A percentile compares a stretch with the other conserved stretches of the same genome.
These are phyloP conservation scores for Perizoma flavofasciatum DNA, from an alignment of 2,888 invertebrate species.

Conservation along the genomic window DNA sequence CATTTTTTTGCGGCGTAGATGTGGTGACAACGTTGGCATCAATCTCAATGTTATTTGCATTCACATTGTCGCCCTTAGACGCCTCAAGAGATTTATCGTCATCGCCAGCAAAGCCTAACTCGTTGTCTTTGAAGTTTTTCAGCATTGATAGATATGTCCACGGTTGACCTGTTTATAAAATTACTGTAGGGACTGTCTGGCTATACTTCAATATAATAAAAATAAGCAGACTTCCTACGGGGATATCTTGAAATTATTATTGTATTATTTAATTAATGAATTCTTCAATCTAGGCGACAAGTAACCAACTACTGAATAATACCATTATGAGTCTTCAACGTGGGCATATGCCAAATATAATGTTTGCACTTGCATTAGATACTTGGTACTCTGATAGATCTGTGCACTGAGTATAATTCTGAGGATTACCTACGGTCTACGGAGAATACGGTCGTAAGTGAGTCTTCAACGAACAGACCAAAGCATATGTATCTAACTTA, in stretches of 20 bases:
- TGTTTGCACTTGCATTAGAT: too few relatives aligned
- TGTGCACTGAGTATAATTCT: too few relatives aligned
- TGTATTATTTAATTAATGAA: too few relatives aligned
- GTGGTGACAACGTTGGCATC: constrained; percentile 57
- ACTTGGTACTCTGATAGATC: too few relatives aligned
- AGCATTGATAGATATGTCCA: constrained; percentile 57
- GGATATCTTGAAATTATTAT: background rate
- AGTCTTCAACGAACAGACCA: too few relatives aligned
- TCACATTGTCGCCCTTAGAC: constrained; percentile 50
- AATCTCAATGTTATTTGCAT: constrained; percentile 51
- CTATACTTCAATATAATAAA: background rate
- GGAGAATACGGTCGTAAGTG: too few relatives aligned
- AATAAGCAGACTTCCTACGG: background rate
- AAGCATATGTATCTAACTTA: too few relatives aligned
- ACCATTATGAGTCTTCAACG: too few relatives aligned
- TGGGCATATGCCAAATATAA: too few relatives aligned
- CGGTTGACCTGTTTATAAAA: constrained; percentile 50
- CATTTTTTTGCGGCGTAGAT: constrained; percentile 68
- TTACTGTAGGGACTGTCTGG: background rate
- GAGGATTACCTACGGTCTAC: too few relatives aligned
- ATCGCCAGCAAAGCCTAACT: constrained; percentile 42
- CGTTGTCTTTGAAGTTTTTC: constrained; percentile 48
- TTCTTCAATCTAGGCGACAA: too few relatives aligned
- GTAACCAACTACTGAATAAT: too few relatives aligned
- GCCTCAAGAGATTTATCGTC: constrained; percentile 46